Conservation (phyloP, 1,140 invertebrate genomes). For the Bicyclus anynana region DNA sequence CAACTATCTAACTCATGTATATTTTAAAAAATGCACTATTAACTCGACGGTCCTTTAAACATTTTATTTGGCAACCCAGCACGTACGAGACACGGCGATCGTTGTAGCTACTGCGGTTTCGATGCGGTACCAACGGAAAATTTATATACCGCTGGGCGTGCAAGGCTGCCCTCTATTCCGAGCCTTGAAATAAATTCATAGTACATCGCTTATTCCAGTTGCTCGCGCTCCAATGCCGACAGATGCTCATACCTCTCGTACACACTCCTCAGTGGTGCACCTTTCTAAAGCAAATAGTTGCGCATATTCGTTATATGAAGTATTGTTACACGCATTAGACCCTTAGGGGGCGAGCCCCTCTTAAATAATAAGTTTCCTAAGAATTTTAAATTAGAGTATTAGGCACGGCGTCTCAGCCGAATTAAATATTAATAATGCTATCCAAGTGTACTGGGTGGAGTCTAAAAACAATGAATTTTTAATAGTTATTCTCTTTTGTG, state of each 20-base stretch:
- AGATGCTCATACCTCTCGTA: slow-evolving; percentile 13
- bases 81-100: slow-evolving; percentile 54
- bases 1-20: too few relatives aligned
- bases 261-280: slow-evolving; percentile 19
- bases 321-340: slow-evolving; percentile 42
- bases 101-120: slow-evolving; percentile 63
- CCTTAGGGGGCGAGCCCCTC: slow-evolving; percentile 44
- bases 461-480: slow-evolving; percentile 64
- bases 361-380: slow-evolving; percentile 73
- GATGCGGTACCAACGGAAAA: slow-evolving; percentile 64
- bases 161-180: slow-evolving; percentile 50
- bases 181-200: slow-evolving; percentile 36
- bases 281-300: slow-evolving; percentile 49
- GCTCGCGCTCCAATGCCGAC: slow-evolving; percentile 46
- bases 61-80: slow-evolving; percentile 57
- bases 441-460: slow-evolving; percentile 45
- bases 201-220: slow-evolving; percentile 33
- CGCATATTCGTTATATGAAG: slow-evolving; percentile 43
- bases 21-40: slow-evolving; percentile 3
- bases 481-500: slow-evolving; percentile 62
- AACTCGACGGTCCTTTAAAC: slow-evolving; percentile 16
- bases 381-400: slow-evolving; percentile 71
- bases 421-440: slow-evolving; percentile 73
- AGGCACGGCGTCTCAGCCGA: slow-evolving; percentile 53
- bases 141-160: slow-evolving; percentile 68